Conservation (phyloP, 1,140 invertebrate genomes). For the Plodia interpunctella region DNA sequence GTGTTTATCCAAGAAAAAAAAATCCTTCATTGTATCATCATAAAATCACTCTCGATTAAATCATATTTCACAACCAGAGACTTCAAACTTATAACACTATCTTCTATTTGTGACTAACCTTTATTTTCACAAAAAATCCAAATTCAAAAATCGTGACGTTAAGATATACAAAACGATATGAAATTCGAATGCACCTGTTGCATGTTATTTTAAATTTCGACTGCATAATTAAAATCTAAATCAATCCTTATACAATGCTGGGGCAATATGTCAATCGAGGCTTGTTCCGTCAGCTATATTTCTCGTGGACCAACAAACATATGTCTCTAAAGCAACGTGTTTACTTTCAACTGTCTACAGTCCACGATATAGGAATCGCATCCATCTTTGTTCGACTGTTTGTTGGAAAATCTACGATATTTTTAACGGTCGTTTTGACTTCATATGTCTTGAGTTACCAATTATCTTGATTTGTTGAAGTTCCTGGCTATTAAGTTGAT, state of each 20-base stretch:
- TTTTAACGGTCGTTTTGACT: neutral
- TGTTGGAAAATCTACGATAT: slow-evolving; percentile 1
- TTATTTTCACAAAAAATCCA: no score
- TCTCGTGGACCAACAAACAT: slow-evolving; percentile 34
- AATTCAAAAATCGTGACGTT: neutral
- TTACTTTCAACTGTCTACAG: slow-evolving; percentile 27
- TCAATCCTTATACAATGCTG: slow-evolving; percentile 31
- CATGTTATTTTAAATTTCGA: slow-evolving; percentile 8
- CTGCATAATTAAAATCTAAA: slow-evolving; percentile 25
- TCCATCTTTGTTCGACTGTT: slow-evolving; percentile 11
- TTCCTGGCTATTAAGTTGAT: neutral
- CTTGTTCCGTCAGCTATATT: slow-evolving; percentile 31
- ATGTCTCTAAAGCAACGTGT: slow-evolving; percentile 29
- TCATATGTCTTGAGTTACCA: neutral
- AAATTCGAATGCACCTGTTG: neutral
- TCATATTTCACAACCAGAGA: no score
- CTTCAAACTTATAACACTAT: no score
- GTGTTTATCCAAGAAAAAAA: no score
- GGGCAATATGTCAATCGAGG: slow-evolving; percentile 34
- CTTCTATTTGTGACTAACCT: no score
- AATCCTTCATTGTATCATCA: no score
- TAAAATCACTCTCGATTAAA: no score
- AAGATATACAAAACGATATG: neutral
- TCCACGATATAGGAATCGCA: slow-evolving; percentile 12
- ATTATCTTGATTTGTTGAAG: slow-evolving; percentile 3